A percentile compares a stretch with the other conserved stretches of the same genome.
Conservation (phyloP, 2,113 vertebrate species). For the Pardalotus punctatus region DNA sequence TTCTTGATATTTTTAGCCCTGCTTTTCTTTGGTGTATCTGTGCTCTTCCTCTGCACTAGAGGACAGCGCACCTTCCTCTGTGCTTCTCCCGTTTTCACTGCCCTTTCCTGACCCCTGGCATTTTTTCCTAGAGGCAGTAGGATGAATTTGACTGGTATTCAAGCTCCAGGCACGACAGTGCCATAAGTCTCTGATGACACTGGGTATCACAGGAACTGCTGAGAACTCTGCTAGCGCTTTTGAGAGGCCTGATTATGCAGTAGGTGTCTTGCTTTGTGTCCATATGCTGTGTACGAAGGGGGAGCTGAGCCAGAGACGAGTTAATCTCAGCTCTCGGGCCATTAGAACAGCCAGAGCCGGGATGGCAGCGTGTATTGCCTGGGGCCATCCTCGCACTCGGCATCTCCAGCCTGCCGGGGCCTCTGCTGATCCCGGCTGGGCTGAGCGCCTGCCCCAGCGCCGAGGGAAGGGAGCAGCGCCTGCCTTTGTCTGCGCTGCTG, state of each 20-base stretch:
- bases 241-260: neutral
- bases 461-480: neutral
- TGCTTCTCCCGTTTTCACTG: neutral
- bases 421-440: neutral
- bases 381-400: neutral
- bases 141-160: neutral
- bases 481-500: neutral
- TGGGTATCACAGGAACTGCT: neutral
- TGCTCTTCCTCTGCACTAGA: conserved; percentile 29
- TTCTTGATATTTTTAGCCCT: conserved; percentile 60
- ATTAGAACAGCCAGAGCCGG: neutral
- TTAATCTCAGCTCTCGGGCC: neutral
- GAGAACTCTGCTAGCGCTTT: neutral
- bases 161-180: neutral
- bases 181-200: neutral
- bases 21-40: conserved; percentile 7
- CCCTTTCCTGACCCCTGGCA: conserved; percentile 53
- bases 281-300: neutral
- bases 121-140: conserved; percentile 36
- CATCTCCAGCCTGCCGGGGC: neutral
- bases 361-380: neutral
- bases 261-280: neutral
- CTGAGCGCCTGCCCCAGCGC: neutral
- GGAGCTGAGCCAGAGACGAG: neutral
- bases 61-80: conserved; percentile 17